These are phyloP conservation scores for rabbit (Oryctolagus cuniculus) DNA, from an alignment of 2,113 vertebrate species.

Conservation along the genomic window mOryCun1.1 NC_091447.1:59798001-59798500, in stretches of 20 bases:
- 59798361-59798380: too few species aligned
- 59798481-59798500: too few species aligned
- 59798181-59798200: slow-evolving; percentile 90
- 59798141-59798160: slow-evolving; percentile 84
- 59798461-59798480: too few species aligned
- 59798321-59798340: too few species aligned
- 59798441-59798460: too few species aligned
- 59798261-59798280: slow-evolving; percentile 91
- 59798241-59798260: slow-evolving; percentile 87
- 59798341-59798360: too few species aligned
- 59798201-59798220: slow-evolving; percentile 88
- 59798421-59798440: too few species aligned
- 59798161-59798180: slow-evolving; percentile 62
- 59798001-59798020: slow-evolving; percentile 84
- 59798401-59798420: too few species aligned
- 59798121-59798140: slow-evolving; percentile 92
- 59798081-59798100: slow-evolving; percentile 95
- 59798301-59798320: too few species aligned
- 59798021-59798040: slow-evolving; percentile 94
- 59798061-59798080: slow-evolving; percentile 98
- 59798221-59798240: slow-evolving; percentile 85
- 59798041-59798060: slow-evolving; percentile 95
- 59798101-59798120: slow-evolving; percentile 93
- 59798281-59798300: slow-evolving; percentile 78
- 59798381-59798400: too few species aligned